phyloP scores from a whole-genome alignment of 2,113 vertebrate species.

The Laticauda laticaudata region DNA sequence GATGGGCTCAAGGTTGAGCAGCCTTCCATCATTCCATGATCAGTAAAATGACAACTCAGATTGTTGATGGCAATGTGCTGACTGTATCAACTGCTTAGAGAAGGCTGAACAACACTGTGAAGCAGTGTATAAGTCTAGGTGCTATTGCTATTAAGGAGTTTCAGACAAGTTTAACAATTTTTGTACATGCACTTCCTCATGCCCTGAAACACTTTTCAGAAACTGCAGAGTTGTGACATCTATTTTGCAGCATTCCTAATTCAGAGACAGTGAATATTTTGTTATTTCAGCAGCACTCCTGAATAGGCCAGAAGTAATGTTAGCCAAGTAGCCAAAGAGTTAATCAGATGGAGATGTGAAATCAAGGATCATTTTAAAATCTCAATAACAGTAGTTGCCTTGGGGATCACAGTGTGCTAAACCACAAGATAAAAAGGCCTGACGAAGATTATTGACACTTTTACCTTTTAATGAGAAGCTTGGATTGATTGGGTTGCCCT shows the following conservation, averaged over 20 bases:
- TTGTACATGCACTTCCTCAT: background rate
- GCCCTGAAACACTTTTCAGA: background rate
- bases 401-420: slow-evolving; percentile 76
- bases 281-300: background rate
- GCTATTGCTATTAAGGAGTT: background rate
- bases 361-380: slow-evolving; percentile 68
- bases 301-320: slow-evolving; percentile 55
- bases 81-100: background rate
- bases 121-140: background rate
- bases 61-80: background rate
- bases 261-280: background rate
- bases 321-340: slow-evolving; percentile 63
- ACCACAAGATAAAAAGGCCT: slow-evolving; percentile 79
- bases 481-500: slow-evolving; percentile 77
- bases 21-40: background rate
- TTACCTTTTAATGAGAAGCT: slow-evolving; percentile 82
- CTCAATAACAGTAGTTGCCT: slow-evolving; percentile 70
- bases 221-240: background rate
- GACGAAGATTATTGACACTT: slow-evolving; percentile 81
- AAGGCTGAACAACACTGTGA: background rate
- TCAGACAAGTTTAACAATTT: background rate
- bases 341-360: slow-evolving; percentile 70
- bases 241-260: background rate
- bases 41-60: background rate
- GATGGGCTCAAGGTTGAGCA: background rate